Base-by-base conservation (phyloP, 1,140 invertebrate genomes). In the Batillaria attramentaria region DNA sequence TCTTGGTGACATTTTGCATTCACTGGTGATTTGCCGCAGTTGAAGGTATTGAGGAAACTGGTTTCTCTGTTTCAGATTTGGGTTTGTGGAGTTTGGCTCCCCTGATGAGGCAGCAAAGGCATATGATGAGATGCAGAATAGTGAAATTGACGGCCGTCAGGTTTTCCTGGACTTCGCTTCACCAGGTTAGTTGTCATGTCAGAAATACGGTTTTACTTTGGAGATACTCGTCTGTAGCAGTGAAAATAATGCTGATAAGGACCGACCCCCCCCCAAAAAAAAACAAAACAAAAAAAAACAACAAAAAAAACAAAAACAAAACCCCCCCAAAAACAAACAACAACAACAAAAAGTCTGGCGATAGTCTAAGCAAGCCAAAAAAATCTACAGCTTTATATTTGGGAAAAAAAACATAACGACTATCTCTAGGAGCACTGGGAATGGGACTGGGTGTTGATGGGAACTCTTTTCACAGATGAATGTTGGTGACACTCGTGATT, bases 11-110 rank as follows among this genome's bases (percentile, higher is more conserved):
- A n/a, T 50, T 50, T n/a, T n/a, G n/a, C n/a, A 50, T 6, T 60
- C 20, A 31, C 57, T 60, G 31, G 31, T 60, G 57, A n/a, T 10
- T 62, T 10, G 57, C 24, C 24, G 33, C 8, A 28, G 8, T 28
- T 28, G 31, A 6, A 60, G 31, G 57, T 20, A n/a, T n/a, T n/a
- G 20, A n/a, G 57, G 33, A 62, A 24, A 50, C 1, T 62, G 57
- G n/a, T n/a, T n/a, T 62, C n/a, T n/a, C 3, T 5, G 35, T 42
- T 78, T 13, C 65, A 88, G 87, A 41, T 87, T 88, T 87, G 87
- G 87, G 8, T 88, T 88, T 86, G 87, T 88, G 43, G 87, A 88
- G 68, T 88, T 84, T 69, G 80, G 84, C 35, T 60, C 66, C 33
- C 72, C 82, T 28, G 85, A 87, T 3, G 85, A 81, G 46, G 86